phyloP scores from a whole-genome alignment of 2,113 vertebrate genomes.

The Neoarius graeffei region DNA sequence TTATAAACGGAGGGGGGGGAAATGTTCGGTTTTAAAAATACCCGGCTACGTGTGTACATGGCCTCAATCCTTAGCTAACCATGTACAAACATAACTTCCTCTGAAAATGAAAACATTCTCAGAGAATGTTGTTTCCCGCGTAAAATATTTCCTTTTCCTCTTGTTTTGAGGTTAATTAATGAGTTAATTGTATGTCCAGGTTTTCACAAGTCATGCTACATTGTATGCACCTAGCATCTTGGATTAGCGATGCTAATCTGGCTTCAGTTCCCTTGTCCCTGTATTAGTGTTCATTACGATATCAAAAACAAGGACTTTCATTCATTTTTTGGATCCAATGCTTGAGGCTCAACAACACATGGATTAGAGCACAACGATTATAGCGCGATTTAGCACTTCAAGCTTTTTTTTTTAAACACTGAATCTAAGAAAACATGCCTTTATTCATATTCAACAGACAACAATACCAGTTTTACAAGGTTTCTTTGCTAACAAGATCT shows the following conservation, averaged over 20 bases:
- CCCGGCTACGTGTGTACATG: no score
- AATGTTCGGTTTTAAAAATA: no score
- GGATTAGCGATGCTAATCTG: not conserved
- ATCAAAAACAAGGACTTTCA: not conserved
- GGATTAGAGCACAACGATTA: no score
- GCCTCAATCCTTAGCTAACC: not conserved
- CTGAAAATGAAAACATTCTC: not conserved
- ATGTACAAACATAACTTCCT: not conserved
- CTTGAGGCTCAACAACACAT: slow-evolving; percentile 52
- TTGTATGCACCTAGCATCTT: no score
- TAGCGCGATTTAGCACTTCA: no score
- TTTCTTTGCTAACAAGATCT: not conserved
- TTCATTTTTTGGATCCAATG: slow-evolving; percentile 71
- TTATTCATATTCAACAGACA: not conserved
- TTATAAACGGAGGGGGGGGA: no score
- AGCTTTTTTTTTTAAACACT: no score
- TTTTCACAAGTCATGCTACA: no score
- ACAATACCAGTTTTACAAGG: not conserved
- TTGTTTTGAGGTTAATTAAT: not conserved
- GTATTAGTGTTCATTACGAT: not conserved
- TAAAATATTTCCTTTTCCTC: not conserved
- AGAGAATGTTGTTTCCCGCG: not conserved
- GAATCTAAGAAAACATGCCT: not conserved
- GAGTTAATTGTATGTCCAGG: no score
- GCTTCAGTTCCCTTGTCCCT: not conserved